A percentile compares a stretch with the other conserved stretches of the same genome.
Evolutionary conservation across 2,888 invertebrate genomes (phyloP).

Genomic region (Axea sp.): DNA sequence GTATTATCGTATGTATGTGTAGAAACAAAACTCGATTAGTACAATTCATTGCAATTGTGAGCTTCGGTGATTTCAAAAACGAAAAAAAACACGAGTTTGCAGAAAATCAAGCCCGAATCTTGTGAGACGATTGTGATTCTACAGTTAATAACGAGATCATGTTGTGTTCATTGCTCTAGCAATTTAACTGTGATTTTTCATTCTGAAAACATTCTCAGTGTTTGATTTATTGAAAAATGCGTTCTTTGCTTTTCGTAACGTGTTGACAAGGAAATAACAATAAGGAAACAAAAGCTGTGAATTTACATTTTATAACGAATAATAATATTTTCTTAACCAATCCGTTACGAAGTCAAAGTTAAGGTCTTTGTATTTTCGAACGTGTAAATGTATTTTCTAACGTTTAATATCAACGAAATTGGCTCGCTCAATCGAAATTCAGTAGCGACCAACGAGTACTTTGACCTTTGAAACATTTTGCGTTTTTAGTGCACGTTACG

Average conservation of each 20-base stretch:
- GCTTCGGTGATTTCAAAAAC: too few relatives aligned
- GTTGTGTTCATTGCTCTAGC: too few relatives aligned
- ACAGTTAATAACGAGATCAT: too few relatives aligned
- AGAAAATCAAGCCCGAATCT: too few relatives aligned
- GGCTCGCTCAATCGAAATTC: too few relatives aligned
- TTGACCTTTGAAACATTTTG: slow-evolving; percentile 5
- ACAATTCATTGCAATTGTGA: slow-evolving; percentile 31
- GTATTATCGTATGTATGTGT: slow-evolving; percentile 42
- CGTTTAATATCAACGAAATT: slow-evolving; percentile 43
- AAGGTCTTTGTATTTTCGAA: slow-evolving; percentile 47
- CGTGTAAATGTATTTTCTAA: slow-evolving; percentile 38
- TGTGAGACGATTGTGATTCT: too few relatives aligned
- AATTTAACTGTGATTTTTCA: too few relatives aligned
- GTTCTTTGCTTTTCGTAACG: too few relatives aligned
- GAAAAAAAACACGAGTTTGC: too few relatives aligned
- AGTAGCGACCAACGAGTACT: too few relatives aligned
- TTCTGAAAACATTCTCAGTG: too few relatives aligned
- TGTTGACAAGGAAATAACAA: slow-evolving; percentile 3
- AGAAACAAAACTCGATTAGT: slow-evolving; percentile 33
- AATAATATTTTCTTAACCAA: slow-evolving; percentile 30
- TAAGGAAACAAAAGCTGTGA: not conserved
- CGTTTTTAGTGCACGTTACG: slow-evolving; percentile 26
- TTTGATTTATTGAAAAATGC: too few relatives aligned
- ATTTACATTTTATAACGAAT: slow-evolving; percentile 27
- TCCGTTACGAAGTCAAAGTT: slow-evolving; percentile 17